These are phyloP conservation scores for Lepidonotus clava DNA, from an alignment of 2,888 invertebrate species.

Conservation along the genomic window DNA sequence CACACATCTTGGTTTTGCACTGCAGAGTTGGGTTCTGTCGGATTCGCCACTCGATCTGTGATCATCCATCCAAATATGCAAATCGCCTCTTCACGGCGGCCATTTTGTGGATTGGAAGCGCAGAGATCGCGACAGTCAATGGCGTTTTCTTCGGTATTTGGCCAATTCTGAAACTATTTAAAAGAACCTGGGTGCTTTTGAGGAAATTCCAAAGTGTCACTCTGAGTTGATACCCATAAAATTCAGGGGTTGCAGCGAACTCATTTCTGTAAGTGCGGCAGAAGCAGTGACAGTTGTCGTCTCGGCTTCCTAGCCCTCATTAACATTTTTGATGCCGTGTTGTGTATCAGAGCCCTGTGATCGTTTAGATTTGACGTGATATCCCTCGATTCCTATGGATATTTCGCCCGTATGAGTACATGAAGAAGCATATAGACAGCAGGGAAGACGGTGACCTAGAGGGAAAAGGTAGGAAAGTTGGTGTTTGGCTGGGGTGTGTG, in stretches of 20 bases:
- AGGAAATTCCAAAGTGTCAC: background rate
- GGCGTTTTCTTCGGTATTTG: background rate
- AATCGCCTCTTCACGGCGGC: slow-evolving; percentile 35
- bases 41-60: background rate
- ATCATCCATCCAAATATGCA: slow-evolving; percentile 46
- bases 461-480: background rate
- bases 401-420: background rate
- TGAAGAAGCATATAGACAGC: too few relatives aligned
- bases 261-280: background rate
- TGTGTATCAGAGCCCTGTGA: background rate
- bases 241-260: too few relatives aligned
- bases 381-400: background rate
- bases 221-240: background rate
- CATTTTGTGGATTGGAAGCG: slow-evolving; percentile 9
- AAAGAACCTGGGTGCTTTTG: background rate
- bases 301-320: slow-evolving; percentile 35
- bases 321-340: slow-evolving; percentile 50
- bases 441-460: too few relatives aligned
- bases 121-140: slow-evolving; percentile 27
- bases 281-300: slow-evolving; percentile 20
- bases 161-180: background rate
- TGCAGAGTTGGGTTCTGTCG: background rate
- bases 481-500: background rate
- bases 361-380: background rate
- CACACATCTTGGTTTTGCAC: background rate